phyloP scores from a whole-genome alignment of 2,888 invertebrate genomes.

The Leptinotarsa peninsularis region DNA sequence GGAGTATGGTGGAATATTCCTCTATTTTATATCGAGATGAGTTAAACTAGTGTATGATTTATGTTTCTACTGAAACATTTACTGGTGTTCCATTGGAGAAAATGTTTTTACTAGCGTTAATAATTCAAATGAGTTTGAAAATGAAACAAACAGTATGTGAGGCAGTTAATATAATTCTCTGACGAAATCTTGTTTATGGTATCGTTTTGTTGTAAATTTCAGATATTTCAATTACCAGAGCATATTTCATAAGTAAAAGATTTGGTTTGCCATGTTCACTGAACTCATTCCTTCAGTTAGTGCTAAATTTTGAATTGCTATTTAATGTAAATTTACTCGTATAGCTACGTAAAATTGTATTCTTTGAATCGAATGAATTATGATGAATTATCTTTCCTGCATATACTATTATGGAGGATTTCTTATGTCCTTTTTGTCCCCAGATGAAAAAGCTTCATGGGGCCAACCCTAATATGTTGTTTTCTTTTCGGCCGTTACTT shows the following conservation, averaged over 20 bases:
- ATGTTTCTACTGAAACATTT: slow-evolving; percentile 9
- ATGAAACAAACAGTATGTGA: neutral
- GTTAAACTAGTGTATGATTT: neutral
- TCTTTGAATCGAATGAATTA: too few species aligned
- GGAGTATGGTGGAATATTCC: slow-evolving; percentile 1
- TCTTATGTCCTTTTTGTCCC: too few species aligned
- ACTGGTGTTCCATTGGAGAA: neutral
- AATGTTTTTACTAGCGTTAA: slow-evolving; percentile 1
- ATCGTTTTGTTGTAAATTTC: neutral
- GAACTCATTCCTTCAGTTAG: too few species aligned
- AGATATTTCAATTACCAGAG: neutral
- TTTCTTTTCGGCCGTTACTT: too few species aligned
- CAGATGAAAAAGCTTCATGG: too few species aligned
- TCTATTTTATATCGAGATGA: slow-evolving; percentile 1
- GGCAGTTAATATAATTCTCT: neutral
- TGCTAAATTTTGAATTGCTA: too few species aligned
- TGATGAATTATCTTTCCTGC: too few species aligned
- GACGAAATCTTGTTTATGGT: neutral
- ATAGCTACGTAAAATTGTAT: too few species aligned
- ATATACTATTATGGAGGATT: too few species aligned
- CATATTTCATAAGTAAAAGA: neutral
- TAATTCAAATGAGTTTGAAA: slow-evolving; percentile 7
- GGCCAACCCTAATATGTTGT: too few species aligned
- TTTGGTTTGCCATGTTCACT: too few species aligned
- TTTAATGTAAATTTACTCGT: too few species aligned